Evolutionary conservation across 2,888 invertebrate genomes (phyloP).

Genomic region (Helobdella robusta): DNA sequence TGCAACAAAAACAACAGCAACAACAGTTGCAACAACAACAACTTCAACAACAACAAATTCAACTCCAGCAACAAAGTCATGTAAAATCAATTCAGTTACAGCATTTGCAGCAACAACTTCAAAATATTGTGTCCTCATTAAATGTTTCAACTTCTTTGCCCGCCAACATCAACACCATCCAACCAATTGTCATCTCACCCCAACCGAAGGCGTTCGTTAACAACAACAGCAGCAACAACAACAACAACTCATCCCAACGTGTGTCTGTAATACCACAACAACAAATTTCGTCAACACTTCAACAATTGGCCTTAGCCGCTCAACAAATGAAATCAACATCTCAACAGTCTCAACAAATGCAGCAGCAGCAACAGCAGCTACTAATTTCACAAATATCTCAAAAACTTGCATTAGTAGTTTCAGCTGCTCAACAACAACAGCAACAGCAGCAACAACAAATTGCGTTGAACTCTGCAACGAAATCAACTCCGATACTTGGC

Average conservation of each 20-base stretch:
- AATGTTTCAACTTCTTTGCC: constrained; percentile 1
- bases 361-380: constrained; percentile 24
- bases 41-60: constrained; percentile 4
- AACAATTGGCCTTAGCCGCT: constrained; percentile 25
- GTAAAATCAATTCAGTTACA: constrained; percentile 20
- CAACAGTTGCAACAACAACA: constrained; percentile 1
- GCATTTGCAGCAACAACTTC: constrained; percentile 26
- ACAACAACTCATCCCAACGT: not conserved
- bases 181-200: not conserved
- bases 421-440: constrained; percentile 24
- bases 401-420: constrained; percentile 16
- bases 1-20: constrained; percentile 19
- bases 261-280: constrained; percentile 12
- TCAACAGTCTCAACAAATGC: constrained; percentile 22
- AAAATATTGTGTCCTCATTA: constrained; percentile 15
- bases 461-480: too few species aligned
- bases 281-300: constrained; percentile 19
- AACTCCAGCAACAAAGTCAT: constrained; percentile 15
- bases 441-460: too few species aligned
- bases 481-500: too few species aligned
- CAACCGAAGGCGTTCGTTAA: not conserved
- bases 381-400: constrained; percentile 24
- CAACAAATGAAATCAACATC: constrained; percentile 23
- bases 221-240: not conserved
- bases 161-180: not conserved